Percentiles rank a stretch among this genome's conserved stretches.
These are phyloP conservation scores for Standfussiana lucernea DNA, from an alignment of 2,888 invertebrate species.

Conservation along the genomic window DNA sequence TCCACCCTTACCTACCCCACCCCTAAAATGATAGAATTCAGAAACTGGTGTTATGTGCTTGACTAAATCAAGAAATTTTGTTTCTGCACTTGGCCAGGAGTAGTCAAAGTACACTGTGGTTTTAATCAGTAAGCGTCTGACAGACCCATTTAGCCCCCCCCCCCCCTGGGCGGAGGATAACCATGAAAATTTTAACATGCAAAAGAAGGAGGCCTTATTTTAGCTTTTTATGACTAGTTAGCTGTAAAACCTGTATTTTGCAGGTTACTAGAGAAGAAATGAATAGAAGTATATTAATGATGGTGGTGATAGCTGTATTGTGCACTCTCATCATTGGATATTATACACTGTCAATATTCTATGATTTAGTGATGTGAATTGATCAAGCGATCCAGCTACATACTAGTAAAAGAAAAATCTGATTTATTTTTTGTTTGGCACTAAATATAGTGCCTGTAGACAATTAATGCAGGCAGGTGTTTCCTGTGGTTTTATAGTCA, in stretches of 20 bases:
- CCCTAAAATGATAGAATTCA: no score
- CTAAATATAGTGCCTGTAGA: neutral
- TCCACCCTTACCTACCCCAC: no score
- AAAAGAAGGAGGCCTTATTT: neutral
- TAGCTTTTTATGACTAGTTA: neutral
- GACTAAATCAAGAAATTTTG: neutral
- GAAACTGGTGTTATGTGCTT: no score
- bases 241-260: neutral
- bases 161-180: neutral
- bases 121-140: neutral
- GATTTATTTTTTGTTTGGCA: neutral
- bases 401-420: neutral
- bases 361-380: neutral
- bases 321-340: constrained; percentile 3
- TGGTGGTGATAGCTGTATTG: neutral
- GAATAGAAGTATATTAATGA: neutral
- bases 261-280: neutral
- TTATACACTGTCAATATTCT: neutral
- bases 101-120: neutral
- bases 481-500: neutral
- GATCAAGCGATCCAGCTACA: no score
- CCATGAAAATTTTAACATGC: neutral
- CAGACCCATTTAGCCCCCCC: neutral
- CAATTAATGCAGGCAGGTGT: neutral
- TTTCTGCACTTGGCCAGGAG: neutral